phyloP scores from a whole-genome alignment of 2,888 invertebrate genomes.

The Meloe dianella region DNA sequence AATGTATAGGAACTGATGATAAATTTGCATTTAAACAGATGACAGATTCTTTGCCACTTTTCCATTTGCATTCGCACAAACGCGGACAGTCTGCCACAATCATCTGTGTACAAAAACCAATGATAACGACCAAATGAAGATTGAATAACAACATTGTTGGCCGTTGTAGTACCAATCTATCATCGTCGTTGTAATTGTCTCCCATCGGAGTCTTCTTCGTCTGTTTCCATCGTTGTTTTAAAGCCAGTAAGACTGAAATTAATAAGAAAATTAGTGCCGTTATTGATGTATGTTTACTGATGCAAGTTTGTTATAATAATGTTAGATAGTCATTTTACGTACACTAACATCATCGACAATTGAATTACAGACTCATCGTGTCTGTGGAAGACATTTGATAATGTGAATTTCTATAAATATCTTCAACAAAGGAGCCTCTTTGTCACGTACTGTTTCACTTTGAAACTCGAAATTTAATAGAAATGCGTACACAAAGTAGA shows the following conservation, averaged over 20 bases:
- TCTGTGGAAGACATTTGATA: slow-evolving; percentile 13
- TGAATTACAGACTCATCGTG: slow-evolving; percentile 2
- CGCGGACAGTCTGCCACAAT: slow-evolving; percentile 71
- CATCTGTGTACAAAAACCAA: slow-evolving; percentile 57
- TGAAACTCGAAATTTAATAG: slow-evolving; percentile 13
- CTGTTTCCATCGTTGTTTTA: slow-evolving; percentile 46
- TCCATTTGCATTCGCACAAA: slow-evolving; percentile 88
- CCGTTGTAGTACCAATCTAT: background rate
- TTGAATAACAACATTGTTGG: slow-evolving; percentile 36
- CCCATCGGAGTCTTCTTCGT: slow-evolving; percentile 49
- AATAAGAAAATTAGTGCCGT: background rate
- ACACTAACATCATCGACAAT: slow-evolving; percentile 5
- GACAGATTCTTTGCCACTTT: slow-evolving; percentile 84
- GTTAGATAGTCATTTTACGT: background rate
- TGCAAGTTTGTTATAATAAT: background rate
- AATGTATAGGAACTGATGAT: slow-evolving; percentile 73
- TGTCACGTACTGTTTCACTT: slow-evolving; percentile 17
- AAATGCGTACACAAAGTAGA: slow-evolving; percentile 9
- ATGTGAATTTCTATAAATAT: slow-evolving; percentile 11
- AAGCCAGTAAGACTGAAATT: slow-evolving; percentile 5
- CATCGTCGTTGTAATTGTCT: slow-evolving; percentile 25
- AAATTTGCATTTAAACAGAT: slow-evolving; percentile 79
- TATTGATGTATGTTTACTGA: background rate
- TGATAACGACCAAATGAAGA: slow-evolving; percentile 45
- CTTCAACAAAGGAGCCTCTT: slow-evolving; percentile 16